Evolutionary conservation across 2,113 vertebrate species (phyloP).

Genomic region (Ceyx melanurus): DNA sequence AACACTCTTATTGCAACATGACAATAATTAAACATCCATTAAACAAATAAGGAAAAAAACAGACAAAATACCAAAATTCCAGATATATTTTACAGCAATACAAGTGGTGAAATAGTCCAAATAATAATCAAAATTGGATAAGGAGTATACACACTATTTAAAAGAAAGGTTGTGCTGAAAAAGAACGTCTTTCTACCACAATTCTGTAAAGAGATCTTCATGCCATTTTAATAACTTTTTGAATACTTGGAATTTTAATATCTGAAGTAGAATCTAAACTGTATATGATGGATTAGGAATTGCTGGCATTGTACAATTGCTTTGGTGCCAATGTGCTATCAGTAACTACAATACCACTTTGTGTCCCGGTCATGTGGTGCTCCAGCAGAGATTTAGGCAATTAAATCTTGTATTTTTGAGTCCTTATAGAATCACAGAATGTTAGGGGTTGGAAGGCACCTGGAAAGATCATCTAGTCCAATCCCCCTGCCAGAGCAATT

Average conservation of each 20-base stretch:
- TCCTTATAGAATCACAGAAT: too few relatives aligned
- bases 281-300: background rate
- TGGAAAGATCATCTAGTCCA: too few relatives aligned
- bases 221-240: background rate
- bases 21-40: background rate
- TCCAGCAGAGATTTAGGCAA: background rate
- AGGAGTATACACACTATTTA: background rate
- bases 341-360: background rate
- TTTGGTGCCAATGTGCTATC: background rate
- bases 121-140: background rate
- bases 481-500: too few relatives aligned
- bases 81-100: background rate
- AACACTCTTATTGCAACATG: background rate
- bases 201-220: background rate
- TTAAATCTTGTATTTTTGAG: background rate
- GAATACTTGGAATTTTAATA: background rate
- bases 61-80: background rate
- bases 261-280: background rate
- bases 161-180: background rate
- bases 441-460: too few relatives aligned
- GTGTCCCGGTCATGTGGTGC: background rate
- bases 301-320: background rate
- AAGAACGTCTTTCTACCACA: background rate
- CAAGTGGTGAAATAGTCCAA: background rate
- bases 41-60: background rate